A percentile compares a stretch with the other conserved stretches of the same genome.
These are phyloP conservation scores for Cotesia congregata DNA, from an alignment of 2,888 invertebrate genomes.

Conservation along the genomic window DNA sequence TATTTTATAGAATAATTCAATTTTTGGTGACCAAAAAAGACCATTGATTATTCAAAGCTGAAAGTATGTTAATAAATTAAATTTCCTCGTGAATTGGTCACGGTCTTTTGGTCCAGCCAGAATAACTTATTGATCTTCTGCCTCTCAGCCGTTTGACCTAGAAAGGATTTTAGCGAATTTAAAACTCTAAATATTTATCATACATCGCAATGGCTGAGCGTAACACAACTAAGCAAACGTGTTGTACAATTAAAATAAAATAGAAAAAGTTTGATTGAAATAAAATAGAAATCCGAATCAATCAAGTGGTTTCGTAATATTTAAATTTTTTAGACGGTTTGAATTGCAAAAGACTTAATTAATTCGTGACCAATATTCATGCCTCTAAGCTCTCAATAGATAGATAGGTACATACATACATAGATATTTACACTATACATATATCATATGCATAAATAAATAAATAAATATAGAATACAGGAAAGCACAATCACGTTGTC, in stretches of 20 bases:
- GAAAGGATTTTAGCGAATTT: background rate
- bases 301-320: background rate
- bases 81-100: conserved; percentile 5
- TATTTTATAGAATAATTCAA: too few relatives aligned
- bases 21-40: too few relatives aligned
- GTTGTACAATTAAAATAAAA: too few relatives aligned
- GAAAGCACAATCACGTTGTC: background rate
- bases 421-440: too few relatives aligned
- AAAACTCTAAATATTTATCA: conserved; percentile 2
- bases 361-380: background rate
- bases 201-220: background rate
- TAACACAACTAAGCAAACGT: too few relatives aligned
- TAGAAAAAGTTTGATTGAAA: background rate
- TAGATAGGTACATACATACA: too few relatives aligned
- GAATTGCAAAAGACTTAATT: background rate
- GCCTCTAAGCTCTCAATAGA: background rate
- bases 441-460: background rate
- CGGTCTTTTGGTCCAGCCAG: conserved; percentile 9
- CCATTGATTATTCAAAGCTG: background rate
- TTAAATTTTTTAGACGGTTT: background rate
- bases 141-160: conserved; percentile 14
- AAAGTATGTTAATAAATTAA: background rate
- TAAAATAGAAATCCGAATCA: background rate
- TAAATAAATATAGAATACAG: background rate
- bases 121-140: conserved; percentile 18